These are phyloP conservation scores for Volucella zonaria DNA, from an alignment of 2,888 invertebrate genomes.

Conservation along the genomic window DNA sequence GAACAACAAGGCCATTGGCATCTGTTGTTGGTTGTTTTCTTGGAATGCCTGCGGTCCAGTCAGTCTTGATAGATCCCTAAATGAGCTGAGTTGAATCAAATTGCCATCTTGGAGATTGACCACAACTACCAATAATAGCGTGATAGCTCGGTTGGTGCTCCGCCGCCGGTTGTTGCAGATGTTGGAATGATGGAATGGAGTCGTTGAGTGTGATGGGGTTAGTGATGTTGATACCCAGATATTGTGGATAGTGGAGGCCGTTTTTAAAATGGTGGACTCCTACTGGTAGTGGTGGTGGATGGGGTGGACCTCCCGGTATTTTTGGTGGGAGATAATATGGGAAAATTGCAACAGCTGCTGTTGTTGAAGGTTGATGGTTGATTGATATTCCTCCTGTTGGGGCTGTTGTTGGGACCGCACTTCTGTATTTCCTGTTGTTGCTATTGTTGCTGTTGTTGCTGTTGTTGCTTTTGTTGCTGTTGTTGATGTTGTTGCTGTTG, in stretches of 20 bases:
- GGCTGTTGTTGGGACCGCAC: slow-evolving; percentile 77
- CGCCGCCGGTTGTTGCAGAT: slow-evolving; percentile 85
- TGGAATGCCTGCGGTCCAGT: not conserved
- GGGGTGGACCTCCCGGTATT: slow-evolving; percentile 76
- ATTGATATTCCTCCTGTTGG: slow-evolving; percentile 72
- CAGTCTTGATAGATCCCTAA: slow-evolving; percentile 43
- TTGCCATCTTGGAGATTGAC: slow-evolving; percentile 16
- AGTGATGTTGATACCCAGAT: slow-evolving; percentile 81
- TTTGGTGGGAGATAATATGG: slow-evolving; percentile 79
- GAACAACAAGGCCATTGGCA: slow-evolving; percentile 78
- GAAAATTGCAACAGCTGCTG: slow-evolving; percentile 76
- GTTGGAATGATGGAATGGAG: slow-evolving; percentile 82
- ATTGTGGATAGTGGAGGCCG: slow-evolving; percentile 79
- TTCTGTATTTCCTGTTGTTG: slow-evolving; percentile 62
- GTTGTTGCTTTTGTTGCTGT: too few species aligned
- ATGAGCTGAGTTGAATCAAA: slow-evolving; percentile 38
- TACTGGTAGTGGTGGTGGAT: slow-evolving; percentile 76
- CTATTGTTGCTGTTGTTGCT: too few species aligned
- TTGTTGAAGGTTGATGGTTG: slow-evolving; percentile 64
- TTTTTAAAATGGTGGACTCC: slow-evolving; percentile 78
- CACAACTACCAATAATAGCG: slow-evolving; percentile 92
- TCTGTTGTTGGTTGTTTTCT: slow-evolving; percentile 40
- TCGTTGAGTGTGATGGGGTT: slow-evolving; percentile 78
- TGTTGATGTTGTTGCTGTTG: too few species aligned
- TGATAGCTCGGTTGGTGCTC: slow-evolving; percentile 86